phyloP scores from a whole-genome alignment of 2,113 vertebrate genomes.

The Coptodon bakossiorum region DNA sequence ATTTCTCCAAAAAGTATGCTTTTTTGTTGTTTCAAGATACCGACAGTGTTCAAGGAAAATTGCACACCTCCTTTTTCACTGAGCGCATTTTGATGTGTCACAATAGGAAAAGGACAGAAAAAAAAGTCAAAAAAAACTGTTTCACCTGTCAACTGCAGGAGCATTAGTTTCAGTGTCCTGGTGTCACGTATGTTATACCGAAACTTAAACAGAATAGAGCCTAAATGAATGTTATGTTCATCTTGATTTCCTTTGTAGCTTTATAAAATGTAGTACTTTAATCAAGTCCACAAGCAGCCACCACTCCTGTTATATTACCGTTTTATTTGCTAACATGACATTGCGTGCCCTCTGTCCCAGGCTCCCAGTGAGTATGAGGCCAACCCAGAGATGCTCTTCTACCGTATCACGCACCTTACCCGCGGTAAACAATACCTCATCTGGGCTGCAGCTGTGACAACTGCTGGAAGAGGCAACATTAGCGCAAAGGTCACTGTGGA shows the following conservation, averaged over 20 bases:
- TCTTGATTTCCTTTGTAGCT: neutral
- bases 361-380: constrained; percentile 97
- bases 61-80: neutral
- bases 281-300: neutral
- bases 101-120: neutral
- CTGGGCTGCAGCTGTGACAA: constrained; percentile 95
- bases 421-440: constrained; percentile 94
- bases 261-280: neutral
- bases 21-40: neutral
- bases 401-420: constrained; percentile 91
- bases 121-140: neutral
- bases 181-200: neutral
- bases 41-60: neutral
- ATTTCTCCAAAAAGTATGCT: neutral
- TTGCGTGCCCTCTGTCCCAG: constrained; percentile 62
- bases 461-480: constrained; percentile 91
- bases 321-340: constrained; percentile 1
- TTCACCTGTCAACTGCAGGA: neutral
- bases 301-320: neutral
- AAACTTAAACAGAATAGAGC: neutral
- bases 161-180: neutral
- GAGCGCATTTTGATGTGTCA: neutral
- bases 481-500: constrained; percentile 95
- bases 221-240: neutral
- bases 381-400: constrained; percentile 92